Evolutionary conservation across 2,113 vertebrate species (phyloP).

Genomic region (Salvelinus sp.): DNA sequence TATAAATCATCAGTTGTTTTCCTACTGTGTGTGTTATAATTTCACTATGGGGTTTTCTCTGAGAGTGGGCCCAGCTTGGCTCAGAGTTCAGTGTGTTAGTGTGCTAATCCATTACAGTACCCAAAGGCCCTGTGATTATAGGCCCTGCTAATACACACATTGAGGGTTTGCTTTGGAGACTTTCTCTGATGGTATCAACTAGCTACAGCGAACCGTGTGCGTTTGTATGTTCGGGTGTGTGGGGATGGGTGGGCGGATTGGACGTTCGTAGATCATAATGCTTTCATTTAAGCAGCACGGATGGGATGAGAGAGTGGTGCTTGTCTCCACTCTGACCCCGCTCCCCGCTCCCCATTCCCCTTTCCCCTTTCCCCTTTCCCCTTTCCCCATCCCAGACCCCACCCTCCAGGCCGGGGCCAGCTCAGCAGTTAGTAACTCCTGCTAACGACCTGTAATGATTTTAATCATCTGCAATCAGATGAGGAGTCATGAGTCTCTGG

Average conservation of each 20-base stretch:
- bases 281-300: slow-evolving; percentile 58
- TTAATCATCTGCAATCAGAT: slow-evolving; percentile 73
- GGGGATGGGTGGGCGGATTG: not conserved
- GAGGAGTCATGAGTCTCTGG: slow-evolving; percentile 54
- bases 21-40: slow-evolving; percentile 61
- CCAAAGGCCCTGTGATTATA: slow-evolving; percentile 70
- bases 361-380: slow-evolving; percentile 10
- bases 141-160: slow-evolving; percentile 67
- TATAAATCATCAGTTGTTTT: slow-evolving; percentile 52
- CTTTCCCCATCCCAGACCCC: slow-evolving; percentile 32
- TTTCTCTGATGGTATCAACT: slow-evolving; percentile 61
- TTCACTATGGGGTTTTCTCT: slow-evolving; percentile 57
- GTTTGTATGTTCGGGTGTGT: not conserved
- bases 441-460: slow-evolving; percentile 75
- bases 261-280: slow-evolving; percentile 61
- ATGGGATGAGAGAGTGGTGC: slow-evolving; percentile 45
- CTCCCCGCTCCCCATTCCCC: slow-evolving; percentile 28
- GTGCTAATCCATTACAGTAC: slow-evolving; percentile 78
- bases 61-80: slow-evolving; percentile 61
- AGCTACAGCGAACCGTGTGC: slow-evolving; percentile 37
- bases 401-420: slow-evolving; percentile 39
- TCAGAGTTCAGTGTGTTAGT: slow-evolving; percentile 69
- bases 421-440: slow-evolving; percentile 50
- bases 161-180: slow-evolving; percentile 56
- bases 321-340: slow-evolving; percentile 52